phyloP scores from a whole-genome alignment of 1,140 invertebrate genomes.

The Brevipalpus yothersi region DNA sequence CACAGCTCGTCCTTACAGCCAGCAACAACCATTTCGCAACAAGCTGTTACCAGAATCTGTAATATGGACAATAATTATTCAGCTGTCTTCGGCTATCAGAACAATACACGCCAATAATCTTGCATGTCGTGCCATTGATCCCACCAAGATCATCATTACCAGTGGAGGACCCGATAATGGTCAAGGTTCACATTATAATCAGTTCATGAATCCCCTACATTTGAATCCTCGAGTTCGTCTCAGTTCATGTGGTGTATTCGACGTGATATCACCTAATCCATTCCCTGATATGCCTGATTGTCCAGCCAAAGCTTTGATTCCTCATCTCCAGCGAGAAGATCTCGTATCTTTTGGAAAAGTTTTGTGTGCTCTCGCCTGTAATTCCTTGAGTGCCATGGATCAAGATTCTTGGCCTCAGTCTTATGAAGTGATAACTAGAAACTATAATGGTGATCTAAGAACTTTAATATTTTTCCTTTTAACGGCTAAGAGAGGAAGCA shows the following conservation, averaged over 20 bases:
- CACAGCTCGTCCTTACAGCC: constrained; percentile 8
- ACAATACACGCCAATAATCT: constrained; percentile 59
- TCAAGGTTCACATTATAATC: not conserved
- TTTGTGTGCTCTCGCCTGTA: constrained; percentile 67
- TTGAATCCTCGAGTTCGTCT: constrained; percentile 31
- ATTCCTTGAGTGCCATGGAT: constrained; percentile 59
- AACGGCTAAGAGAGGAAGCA: constrained; percentile 15
- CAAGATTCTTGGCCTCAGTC: constrained; percentile 39
- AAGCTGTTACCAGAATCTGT: constrained; percentile 56
- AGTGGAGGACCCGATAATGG: constrained; percentile 1
- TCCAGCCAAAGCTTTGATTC: constrained; percentile 37
- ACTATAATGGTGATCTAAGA: constrained; percentile 69
- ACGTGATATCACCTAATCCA: constrained; percentile 51
- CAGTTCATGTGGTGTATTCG: constrained; percentile 53
- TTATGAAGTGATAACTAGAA: constrained; percentile 59
- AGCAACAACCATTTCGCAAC: constrained; percentile 1
- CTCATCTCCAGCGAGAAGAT: constrained; percentile 77
- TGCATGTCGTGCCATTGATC: constrained; percentile 47
- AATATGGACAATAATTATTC: constrained; percentile 86
- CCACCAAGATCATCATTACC: constrained; percentile 55
- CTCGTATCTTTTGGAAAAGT: constrained; percentile 67
- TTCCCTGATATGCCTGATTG: constrained; percentile 25
- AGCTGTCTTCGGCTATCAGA: constrained; percentile 74
- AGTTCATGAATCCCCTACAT: not conserved
- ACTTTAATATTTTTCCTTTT: constrained; percentile 41